These are phyloP conservation scores for Gryon sp. DNA, from an alignment of 1,140 invertebrate genomes.

Conservation along the genomic window DNA sequence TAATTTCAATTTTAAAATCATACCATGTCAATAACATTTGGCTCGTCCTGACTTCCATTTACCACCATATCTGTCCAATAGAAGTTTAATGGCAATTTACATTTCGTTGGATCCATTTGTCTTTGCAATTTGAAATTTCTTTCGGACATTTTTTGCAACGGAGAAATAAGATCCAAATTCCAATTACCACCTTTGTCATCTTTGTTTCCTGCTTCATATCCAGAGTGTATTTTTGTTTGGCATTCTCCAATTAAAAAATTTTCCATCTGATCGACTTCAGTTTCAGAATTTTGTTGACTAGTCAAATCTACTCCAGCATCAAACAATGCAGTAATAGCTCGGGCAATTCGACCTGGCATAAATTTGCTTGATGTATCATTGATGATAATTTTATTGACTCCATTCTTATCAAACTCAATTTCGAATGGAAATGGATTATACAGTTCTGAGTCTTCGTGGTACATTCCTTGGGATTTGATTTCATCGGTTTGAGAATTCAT, in stretches of 20 bases:
- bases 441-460: background rate
- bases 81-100: no score
- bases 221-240: no score
- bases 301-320: conserved; percentile 7
- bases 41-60: no score
- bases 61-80: no score
- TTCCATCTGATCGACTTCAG: background rate
- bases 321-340: background rate
- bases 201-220: no score
- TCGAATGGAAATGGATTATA: background rate
- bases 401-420: conserved; percentile 5
- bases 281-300: background rate
- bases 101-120: no score
- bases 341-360: background rate
- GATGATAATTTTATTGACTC: background rate
- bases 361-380: background rate
- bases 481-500: background rate
- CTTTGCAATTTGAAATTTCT: no score
- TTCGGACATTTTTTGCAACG: no score
- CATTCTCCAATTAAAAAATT: conserved; percentile 20
- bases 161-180: no score
- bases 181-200: no score
- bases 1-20: no score
- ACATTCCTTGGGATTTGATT: background rate
- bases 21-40: no score